phyloP scores from a whole-genome alignment of 2,113 vertebrate species.

The Montifringilla adamsi region DNA sequence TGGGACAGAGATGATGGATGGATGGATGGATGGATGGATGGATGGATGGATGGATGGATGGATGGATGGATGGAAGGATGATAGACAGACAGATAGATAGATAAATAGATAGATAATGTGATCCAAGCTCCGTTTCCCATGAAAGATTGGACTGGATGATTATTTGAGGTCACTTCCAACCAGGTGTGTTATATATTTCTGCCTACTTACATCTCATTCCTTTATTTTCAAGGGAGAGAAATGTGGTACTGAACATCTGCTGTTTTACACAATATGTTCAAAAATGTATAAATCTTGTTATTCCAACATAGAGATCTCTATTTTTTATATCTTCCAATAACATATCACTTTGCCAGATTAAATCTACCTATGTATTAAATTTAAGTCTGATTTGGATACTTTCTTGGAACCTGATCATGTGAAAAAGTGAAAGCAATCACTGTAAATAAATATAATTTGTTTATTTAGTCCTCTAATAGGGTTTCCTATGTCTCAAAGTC shows the following conservation, averaged over 20 bases:
- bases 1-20: background rate
- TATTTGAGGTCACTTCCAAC: background rate
- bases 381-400: background rate
- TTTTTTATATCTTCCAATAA: background rate
- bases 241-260: background rate
- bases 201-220: accelerated
- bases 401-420: background rate
- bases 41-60: background rate
- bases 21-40: background rate
- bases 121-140: background rate
- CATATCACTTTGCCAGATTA: background rate
- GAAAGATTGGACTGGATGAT: background rate
- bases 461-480: background rate
- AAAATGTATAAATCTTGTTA: background rate
- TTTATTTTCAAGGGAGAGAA: background rate
- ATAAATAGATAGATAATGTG: background rate
- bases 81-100: background rate
- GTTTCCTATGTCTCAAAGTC: background rate
- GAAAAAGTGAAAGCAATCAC: background rate
- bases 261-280: background rate
- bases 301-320: background rate
- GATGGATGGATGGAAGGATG: no score
- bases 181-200: background rate
- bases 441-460: background rate
- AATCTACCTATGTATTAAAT: background rate